Percentiles rank a stretch among this genome's conserved stretches.
Conservation (phyloP, 2,113 vertebrate species). For the Melanotaenia duboulayi region DNA sequence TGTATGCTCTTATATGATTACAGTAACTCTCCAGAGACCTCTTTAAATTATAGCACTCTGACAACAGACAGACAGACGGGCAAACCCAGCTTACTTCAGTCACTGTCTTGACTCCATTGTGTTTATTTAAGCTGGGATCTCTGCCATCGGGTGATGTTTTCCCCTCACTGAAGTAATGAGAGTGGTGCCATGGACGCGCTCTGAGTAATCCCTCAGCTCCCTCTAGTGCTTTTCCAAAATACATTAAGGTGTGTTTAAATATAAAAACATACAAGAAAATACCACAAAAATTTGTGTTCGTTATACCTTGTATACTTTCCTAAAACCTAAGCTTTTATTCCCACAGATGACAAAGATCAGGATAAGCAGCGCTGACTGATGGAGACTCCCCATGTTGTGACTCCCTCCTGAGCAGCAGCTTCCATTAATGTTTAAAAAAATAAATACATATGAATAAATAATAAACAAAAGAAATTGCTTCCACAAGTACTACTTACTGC, state of each 20-base stretch:
- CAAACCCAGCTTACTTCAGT: constrained; percentile 38
- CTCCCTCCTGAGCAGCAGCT: constrained; percentile 1
- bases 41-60: constrained; percentile 50
- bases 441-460: neutral
- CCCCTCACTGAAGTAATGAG: constrained; percentile 53
- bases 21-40: constrained; percentile 46
- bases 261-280: too few relatives aligned
- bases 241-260: neutral
- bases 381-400: neutral
- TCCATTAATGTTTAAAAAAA: neutral
- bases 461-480: constrained; percentile 6
- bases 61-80: constrained; percentile 45
- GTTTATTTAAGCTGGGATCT: constrained; percentile 64
- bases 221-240: constrained; percentile 59
- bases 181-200: constrained; percentile 23
- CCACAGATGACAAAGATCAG: constrained; percentile 15
- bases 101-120: constrained; percentile 40
- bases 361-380: constrained; percentile 5
- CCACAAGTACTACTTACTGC: constrained; percentile 2
- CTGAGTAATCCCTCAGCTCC: constrained; percentile 56
- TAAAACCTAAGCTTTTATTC: neutral
- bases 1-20: constrained; percentile 47
- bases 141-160: constrained; percentile 63
- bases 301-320: too few relatives aligned
- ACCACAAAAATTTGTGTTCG: neutral